phyloP scores from a whole-genome alignment of 2,797 vertebrate species.

The Phataginus tetradactyla region DNA sequence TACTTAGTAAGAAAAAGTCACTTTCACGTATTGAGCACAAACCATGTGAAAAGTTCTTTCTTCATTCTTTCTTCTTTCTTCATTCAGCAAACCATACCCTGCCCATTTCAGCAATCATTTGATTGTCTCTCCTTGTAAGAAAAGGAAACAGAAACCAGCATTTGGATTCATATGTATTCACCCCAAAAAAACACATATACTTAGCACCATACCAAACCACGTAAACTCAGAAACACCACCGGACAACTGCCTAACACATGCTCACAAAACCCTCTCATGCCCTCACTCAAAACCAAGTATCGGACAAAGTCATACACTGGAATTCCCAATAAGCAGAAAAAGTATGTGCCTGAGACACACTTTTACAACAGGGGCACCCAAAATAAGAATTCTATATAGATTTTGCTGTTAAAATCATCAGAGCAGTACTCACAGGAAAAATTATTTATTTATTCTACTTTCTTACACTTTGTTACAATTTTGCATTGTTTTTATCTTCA shows the following conservation, averaged over 20 bases:
- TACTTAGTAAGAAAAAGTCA: not conserved
- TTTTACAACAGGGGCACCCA: not conserved
- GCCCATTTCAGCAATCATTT: not conserved
- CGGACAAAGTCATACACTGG: not conserved
- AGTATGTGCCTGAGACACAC: not conserved
- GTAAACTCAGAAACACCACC: conserved; percentile 27
- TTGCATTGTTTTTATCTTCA: conserved; percentile 47
- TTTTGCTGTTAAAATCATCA: not conserved
- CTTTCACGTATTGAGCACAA: not conserved
- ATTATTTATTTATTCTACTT: conserved; percentile 5
- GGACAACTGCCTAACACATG: not conserved
- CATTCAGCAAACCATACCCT: not conserved
- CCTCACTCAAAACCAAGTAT: not conserved
- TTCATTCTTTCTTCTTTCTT: not conserved
- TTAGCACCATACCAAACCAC: conserved; percentile 42
- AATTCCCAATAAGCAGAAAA: not conserved
- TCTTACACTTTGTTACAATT: not conserved
- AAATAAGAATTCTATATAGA: conserved; percentile 1
- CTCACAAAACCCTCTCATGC: not conserved
- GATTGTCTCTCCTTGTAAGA: not conserved
- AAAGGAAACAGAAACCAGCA: conserved; percentile 1
- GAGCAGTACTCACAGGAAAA: not conserved
- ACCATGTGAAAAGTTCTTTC: not conserved
- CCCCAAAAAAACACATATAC: not conserved
- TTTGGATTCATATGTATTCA: not conserved